phyloP scores from a whole-genome alignment of 2,113 vertebrate species.

The Sander vitreus region DNA sequence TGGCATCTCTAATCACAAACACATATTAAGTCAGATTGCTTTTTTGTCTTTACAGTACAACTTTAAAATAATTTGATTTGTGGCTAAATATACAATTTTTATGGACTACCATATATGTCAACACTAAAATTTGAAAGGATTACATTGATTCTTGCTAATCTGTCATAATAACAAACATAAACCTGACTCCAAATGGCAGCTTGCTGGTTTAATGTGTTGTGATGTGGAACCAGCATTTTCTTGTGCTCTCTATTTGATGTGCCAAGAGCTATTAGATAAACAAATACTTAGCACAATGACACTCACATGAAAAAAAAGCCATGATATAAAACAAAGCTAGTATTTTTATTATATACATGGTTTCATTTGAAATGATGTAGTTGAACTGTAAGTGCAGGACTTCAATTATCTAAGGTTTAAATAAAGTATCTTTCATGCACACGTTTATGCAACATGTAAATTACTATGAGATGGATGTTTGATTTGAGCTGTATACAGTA shows the following conservation, averaged over 20 bases:
- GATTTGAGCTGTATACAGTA: not conserved
- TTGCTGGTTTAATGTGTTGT: slow-evolving; percentile 53
- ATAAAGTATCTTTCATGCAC: not conserved
- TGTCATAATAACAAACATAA: slow-evolving; percentile 20
- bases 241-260: slow-evolving; percentile 46
- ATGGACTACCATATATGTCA: not conserved
- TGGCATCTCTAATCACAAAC: slow-evolving; percentile 67
- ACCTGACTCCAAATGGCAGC: slow-evolving; percentile 22
- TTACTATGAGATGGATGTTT: not conserved
- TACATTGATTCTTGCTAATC: slow-evolving; percentile 14
- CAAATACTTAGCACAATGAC: slow-evolving; percentile 8
- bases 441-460: not conserved
- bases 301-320: slow-evolving; percentile 8
- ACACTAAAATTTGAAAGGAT: slow-evolving; percentile 7
- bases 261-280: slow-evolving; percentile 43
- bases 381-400: too few species aligned
- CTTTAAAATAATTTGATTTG: slow-evolving; percentile 31
- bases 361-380: not conserved
- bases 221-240: slow-evolving; percentile 47
- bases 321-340: not conserved
- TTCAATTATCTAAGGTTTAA: not conserved
- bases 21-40: slow-evolving; percentile 45
- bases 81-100: slow-evolving; percentile 12
- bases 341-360: not conserved
- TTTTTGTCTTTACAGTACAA: slow-evolving; percentile 33